A percentile compares a stretch with the other conserved stretches of the same genome.
Conservation (phyloP, 35 echinoderm and acorn worm species). For the Hemicentrotus pulcherrimus region DNA sequence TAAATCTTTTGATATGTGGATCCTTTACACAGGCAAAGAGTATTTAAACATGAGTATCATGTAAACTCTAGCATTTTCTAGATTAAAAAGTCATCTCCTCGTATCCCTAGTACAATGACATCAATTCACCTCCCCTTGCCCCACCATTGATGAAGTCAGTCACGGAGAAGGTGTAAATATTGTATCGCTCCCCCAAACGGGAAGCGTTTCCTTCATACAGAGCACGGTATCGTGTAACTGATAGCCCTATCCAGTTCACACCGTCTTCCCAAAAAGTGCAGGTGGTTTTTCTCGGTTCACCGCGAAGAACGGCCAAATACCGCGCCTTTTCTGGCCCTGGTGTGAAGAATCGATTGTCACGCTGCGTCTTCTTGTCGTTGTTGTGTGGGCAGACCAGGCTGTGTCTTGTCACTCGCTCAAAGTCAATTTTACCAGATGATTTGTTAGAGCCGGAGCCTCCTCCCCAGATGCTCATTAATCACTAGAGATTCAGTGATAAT, state of each 20-base stretch:
- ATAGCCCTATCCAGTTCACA: slow-evolving; percentile 16
- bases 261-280: not conserved
- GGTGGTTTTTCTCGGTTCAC: slow-evolving; percentile 16
- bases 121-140: not conserved
- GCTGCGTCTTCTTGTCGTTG: not conserved
- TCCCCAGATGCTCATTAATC: not conserved
- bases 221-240: not conserved
- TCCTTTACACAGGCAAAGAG: not conserved
- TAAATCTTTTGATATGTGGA: not conserved
- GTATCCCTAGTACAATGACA: not conserved
- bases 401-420: not conserved
- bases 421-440: slow-evolving; percentile 2
- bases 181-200: slow-evolving; percentile 7
- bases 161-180: slow-evolving; percentile 17
- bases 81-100: not conserved
- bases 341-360: slow-evolving; percentile 11
- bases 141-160: not conserved
- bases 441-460: not conserved
- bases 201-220: not conserved
- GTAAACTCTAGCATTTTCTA: not conserved
- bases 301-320: not conserved
- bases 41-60: not conserved
- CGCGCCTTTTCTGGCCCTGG: slow-evolving; percentile 5
- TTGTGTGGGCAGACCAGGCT: not conserved
- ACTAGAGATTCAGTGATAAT: slow-evolving; percentile 3